Evolutionary conservation across 1,140 invertebrate species (phyloP), one percentile per base, ranked within the genome.

Genomic region (Heliconius melpomene): DNA sequence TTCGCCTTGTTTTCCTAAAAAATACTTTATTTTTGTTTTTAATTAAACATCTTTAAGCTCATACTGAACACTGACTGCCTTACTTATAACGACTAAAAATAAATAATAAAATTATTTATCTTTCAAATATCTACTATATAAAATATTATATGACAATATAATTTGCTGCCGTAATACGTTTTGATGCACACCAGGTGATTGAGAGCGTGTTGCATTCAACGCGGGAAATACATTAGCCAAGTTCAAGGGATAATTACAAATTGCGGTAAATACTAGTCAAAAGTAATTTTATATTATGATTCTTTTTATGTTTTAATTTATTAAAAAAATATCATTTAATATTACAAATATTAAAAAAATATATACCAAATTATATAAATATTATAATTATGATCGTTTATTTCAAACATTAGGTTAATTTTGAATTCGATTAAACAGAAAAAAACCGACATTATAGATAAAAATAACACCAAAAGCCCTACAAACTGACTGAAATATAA

Each of bases 181-280:
- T 66, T 66, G 23, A 66, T 66, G 3, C 26, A 72, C 38, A 36
- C 52, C 26, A 40, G 7, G 50, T 36, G 32, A 40, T 54, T 29
- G 66, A 72, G 60, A 72, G 66, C 76, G 50, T 40, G 76, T 72
- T 78, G 72, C 50, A 46, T 70, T 54, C 16, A n/a, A 78, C 46
- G 76, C 76, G 76, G 76, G 76, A 78, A 78, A 78, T 72, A 70
- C 71, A n/a, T 54, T 50, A 72, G 54, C 71, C 46, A 29, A 72
- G 76, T 71, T 72, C 5, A 72, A 78, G 32, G 46, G 73, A 66
- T 66, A 66, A 66, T 66, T 66, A 66, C 11, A 66, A 66, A 66
- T 66, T 29, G 60, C 29, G 60, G 60, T 66, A 9, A 66, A 29
- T 29, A 29, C 26, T 29, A 29, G 26, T 29, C 26, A 29, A 29